phyloP scores from a whole-genome alignment of 2,888 invertebrate species.

The Cyclophora albipunctata region DNA sequence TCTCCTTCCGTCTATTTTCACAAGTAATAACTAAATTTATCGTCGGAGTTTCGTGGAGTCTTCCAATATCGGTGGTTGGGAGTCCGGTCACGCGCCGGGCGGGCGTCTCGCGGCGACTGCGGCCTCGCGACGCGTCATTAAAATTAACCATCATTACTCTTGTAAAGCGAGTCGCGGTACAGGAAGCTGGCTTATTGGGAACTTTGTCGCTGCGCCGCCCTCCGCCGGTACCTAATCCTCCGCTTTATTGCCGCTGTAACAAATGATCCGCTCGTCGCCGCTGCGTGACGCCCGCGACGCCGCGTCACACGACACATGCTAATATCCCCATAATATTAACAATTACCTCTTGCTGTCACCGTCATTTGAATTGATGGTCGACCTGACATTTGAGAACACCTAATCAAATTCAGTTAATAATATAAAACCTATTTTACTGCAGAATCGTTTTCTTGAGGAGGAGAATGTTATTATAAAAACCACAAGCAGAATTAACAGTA shows the following conservation, averaged over 20 bases:
- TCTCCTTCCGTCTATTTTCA: conserved; percentile 74
- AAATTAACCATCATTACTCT: conserved; percentile 75
- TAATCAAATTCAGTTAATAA: no score
- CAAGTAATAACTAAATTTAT: conserved; percentile 76
- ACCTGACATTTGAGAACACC: no score
- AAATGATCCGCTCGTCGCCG: conserved; percentile 45
- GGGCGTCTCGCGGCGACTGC: conserved; percentile 38
- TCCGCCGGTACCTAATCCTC: conserved; percentile 58
- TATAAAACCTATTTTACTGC: no score
- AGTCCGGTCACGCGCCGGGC: conserved; percentile 58
- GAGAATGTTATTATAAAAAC: no score
- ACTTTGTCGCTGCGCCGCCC: conserved; percentile 52
- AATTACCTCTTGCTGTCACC: conserved; percentile 7
- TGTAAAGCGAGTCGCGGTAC: conserved; percentile 61
- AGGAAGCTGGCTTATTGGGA: conserved; percentile 64
- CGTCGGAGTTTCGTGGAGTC: conserved; percentile 67
- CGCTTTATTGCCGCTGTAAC: conserved; percentile 63
- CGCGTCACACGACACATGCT: conserved; percentile 18
- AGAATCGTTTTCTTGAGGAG: no score
- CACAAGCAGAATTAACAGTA: not conserved
- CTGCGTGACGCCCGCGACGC: conserved; percentile 26
- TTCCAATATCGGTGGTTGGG: conserved; percentile 60
- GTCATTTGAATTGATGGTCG: not conserved
- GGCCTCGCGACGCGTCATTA: conserved; percentile 64
- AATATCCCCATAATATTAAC: conserved; percentile 16